Evolutionary conservation across 2,888 invertebrate genomes (phyloP), one percentile per base, ranked within the genome.

Genomic region (Shargacucullia verbasci): DNA sequence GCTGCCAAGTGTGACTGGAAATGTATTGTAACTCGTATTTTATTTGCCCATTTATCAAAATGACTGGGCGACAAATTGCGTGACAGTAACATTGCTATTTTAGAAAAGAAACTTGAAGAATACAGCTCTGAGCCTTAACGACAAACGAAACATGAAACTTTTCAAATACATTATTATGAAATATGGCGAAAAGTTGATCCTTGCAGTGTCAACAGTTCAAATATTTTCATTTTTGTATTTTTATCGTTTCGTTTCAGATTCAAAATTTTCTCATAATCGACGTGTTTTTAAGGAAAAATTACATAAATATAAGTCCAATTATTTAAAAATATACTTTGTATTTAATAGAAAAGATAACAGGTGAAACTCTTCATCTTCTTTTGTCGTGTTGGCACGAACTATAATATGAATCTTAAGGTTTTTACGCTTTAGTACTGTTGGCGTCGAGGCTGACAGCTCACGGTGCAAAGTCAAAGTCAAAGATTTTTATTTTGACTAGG

Each of bases 161-260:
- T 81, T 70, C 78, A 82, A 82, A 84, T 81, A 84, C 78, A 83
- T 84, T 85, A 83, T 80, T 80, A 71, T 84, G 81, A 84, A 84
- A 80, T 82, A 83, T 72, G 75, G 70, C 54, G 47, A 63, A 72
- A 83, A 83, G 78, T 85, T 82, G 78, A 82, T 82, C 75, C 70
- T 67, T 61, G 55, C 64, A 49, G 70, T 72, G 76, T 70, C 67
- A 70, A 70, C 76, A 73, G 74, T 65, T 75, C 75, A 75, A 84
- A 83, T 80, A 83, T 84, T 83, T 83, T 73, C 71, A 79, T 80
- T 76, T 82, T 80, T 75, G 72, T 76, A 70, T 73, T 27, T 27
- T 7, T 27, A 3, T 5, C 27, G 3, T 27, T 5, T 73, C 60
- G 60, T 70, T 72, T 61, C 66, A 57, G 38, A 73, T 75, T 74